Percentiles rank a stretch among this genome's conserved stretches.
These are phyloP conservation scores for Ophion slaviceki DNA, from an alignment of 2,888 invertebrate species.

Conservation along the genomic window DNA sequence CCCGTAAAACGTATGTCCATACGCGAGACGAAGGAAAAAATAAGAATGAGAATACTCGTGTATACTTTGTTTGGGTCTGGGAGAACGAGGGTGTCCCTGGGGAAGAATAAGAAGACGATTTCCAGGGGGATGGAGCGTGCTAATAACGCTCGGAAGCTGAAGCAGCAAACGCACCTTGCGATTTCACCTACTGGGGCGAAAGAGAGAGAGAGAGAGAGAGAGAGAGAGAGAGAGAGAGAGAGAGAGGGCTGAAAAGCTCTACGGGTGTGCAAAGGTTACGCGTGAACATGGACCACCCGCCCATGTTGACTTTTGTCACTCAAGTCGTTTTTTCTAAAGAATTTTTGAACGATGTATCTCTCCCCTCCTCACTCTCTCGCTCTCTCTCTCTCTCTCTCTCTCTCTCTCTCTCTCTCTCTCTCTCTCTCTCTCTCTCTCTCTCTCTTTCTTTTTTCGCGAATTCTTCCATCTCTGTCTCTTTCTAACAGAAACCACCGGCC, in stretches of 20 bases:
- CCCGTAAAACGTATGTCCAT: slow-evolving; percentile 28
- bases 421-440: neutral
- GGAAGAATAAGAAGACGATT: slow-evolving; percentile 45
- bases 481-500: neutral
- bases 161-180: slow-evolving; percentile 57
- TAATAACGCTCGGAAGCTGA: slow-evolving; percentile 45
- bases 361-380: neutral
- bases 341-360: slow-evolving; percentile 6
- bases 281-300: slow-evolving; percentile 69
- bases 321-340: slow-evolving; percentile 49
- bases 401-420: neutral
- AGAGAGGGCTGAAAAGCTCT: slow-evolving; percentile 57
- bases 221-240: slow-evolving; percentile 30
- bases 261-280: slow-evolving; percentile 61
- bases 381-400: neutral
- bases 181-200: slow-evolving; percentile 20
- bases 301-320: slow-evolving; percentile 66
- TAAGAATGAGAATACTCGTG: slow-evolving; percentile 45
- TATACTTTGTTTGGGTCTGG: neutral
- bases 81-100: slow-evolving; percentile 16
- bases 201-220: slow-evolving; percentile 31
- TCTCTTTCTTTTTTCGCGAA: slow-evolving; percentile 3
- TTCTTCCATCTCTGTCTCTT: slow-evolving; percentile 1
- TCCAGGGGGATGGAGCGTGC: slow-evolving; percentile 46
- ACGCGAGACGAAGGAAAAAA: slow-evolving; percentile 43